Conservation (phyloP, 1,140 invertebrate genomes). For the Pseudomyrmex pallidus region DNA sequence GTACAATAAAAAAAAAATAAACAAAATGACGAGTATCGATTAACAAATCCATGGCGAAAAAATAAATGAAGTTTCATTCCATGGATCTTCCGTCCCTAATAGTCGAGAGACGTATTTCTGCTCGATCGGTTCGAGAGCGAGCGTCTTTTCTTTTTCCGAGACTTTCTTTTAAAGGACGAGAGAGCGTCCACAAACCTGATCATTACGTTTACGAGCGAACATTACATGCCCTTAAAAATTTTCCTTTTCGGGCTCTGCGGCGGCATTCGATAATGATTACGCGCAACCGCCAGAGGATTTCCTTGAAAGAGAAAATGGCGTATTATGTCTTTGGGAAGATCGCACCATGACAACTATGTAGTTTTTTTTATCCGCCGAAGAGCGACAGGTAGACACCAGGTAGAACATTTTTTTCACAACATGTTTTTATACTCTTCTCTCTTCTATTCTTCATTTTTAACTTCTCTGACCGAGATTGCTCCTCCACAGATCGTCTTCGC, state of each 20-base stretch:
- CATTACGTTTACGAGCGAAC: conserved; percentile 46
- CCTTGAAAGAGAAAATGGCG: conserved; percentile 16
- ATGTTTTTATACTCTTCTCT: not conserved
- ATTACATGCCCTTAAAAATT: conserved; percentile 22
- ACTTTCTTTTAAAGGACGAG: not conserved
- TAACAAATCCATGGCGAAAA: not conserved
- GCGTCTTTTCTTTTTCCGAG: not conserved
- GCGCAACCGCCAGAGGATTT: not conserved
- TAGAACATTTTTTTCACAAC: conserved; percentile 4
- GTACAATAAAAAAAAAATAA: not conserved
- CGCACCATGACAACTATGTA: not conserved
- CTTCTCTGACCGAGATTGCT: not conserved
- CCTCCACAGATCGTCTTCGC: not conserved
- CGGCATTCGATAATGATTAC: conserved; percentile 17
- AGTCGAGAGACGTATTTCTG: conserved; percentile 3
- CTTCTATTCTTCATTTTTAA: not conserved
- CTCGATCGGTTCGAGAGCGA: not conserved
- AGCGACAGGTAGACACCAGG: not conserved
- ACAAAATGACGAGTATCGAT: not conserved
- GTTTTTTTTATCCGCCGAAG: conserved; percentile 19
- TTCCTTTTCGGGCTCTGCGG: conserved; percentile 8
- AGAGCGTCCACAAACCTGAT: not conserved
- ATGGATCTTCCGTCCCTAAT: not conserved
- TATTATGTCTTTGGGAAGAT: conserved; percentile 35
- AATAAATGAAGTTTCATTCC: not conserved